Percentiles rank a stretch among this genome's conserved stretches.
These are phyloP conservation scores for Dicrurus megarhynchus DNA, from an alignment of 2,113 vertebrate species.

Conservation along the genomic window DNA sequence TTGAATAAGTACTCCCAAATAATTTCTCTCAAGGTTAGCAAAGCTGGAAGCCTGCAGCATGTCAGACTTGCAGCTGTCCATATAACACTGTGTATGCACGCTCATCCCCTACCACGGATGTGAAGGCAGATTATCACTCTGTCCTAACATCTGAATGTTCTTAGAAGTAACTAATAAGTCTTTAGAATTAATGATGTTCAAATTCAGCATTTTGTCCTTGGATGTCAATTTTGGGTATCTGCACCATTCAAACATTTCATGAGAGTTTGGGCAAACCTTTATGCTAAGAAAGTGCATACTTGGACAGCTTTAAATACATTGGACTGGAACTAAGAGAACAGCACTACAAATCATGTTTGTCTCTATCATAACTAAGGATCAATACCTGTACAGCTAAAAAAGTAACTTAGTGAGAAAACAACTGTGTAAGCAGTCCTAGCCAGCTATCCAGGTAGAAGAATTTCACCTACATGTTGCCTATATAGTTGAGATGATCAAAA, in stretches of 20 bases:
- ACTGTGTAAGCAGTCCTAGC: neutral
- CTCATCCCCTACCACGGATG: neutral
- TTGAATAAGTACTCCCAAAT: neutral
- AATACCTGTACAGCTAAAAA: neutral
- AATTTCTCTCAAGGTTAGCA: neutral
- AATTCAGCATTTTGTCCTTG: neutral
- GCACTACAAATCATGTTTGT: neutral
- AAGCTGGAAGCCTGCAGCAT: neutral
- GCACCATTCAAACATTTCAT: neutral
- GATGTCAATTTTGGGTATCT: neutral
- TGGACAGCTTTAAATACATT: neutral
- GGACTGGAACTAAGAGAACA: neutral
- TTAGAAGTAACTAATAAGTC: neutral
- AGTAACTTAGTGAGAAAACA: neutral
- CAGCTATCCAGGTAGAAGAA: neutral
- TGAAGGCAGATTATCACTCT: neutral
- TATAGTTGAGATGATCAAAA: neutral
- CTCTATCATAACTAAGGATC: neutral
- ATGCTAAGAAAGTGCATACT: neutral
- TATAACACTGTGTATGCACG: accelerated
- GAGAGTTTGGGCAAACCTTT: neutral
- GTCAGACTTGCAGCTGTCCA: neutral
- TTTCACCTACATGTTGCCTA: neutral
- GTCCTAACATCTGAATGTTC: neutral
- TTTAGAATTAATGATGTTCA: neutral